Evolutionary conservation across 2,113 vertebrate genomes (phyloP).

Genomic region (Phocoena sinus): DNA sequence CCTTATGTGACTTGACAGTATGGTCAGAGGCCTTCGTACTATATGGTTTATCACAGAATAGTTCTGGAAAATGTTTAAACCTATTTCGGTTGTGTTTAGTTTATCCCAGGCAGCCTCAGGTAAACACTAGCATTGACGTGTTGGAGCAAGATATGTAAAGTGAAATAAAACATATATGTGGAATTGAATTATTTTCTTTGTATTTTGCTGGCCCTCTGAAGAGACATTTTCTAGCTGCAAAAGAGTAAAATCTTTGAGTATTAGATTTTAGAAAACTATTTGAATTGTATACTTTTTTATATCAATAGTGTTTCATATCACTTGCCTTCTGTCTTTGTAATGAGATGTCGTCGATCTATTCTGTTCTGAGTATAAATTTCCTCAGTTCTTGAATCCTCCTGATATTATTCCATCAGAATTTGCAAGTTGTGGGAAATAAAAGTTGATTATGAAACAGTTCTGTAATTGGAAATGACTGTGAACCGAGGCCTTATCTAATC

Average conservation of each 20-base stretch:
- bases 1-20: background rate
- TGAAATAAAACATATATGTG: background rate
- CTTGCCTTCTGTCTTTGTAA: slow-evolving; percentile 31
- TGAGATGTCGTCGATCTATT: slow-evolving; percentile 8
- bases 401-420: background rate
- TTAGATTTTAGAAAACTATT: slow-evolving; percentile 24
- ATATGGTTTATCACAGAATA: background rate
- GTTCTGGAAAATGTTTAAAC: background rate
- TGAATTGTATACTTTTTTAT: background rate
- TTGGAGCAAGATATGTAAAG: background rate
- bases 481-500: slow-evolving; percentile 15
- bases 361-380: slow-evolving; percentile 36
- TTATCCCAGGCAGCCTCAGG: background rate
- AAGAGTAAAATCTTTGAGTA: slow-evolving; percentile 22
- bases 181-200: slow-evolving; percentile 26
- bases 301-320: slow-evolving; percentile 27
- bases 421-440: slow-evolving; percentile 18
- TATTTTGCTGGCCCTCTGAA: background rate
- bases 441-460: slow-evolving; percentile 4
- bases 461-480: slow-evolving; percentile 29
- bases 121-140: background rate
- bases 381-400: slow-evolving; percentile 21
- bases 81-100: background rate
- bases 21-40: background rate
- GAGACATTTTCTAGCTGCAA: background rate